phyloP scores from a whole-genome alignment of 2,113 vertebrate species.

The Speoplatyrhinus poulsoni region DNA sequence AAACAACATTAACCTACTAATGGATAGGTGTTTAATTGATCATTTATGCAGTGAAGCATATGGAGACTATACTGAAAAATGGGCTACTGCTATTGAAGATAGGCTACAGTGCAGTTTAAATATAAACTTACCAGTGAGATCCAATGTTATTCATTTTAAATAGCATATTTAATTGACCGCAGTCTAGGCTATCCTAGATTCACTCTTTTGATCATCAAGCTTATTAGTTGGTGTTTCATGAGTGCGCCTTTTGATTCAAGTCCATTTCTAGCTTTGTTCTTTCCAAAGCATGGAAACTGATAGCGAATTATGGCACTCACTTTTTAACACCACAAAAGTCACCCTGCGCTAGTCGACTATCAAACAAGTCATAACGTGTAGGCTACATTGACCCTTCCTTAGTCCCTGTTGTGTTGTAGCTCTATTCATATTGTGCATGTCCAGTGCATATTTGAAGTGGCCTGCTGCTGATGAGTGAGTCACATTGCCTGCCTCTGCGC shows the following conservation, averaged over 20 bases:
- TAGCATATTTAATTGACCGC: no score
- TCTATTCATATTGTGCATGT: slow-evolving; percentile 38
- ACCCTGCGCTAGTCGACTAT: not conserved
- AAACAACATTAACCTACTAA: slow-evolving; percentile 18
- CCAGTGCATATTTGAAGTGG: slow-evolving; percentile 59
- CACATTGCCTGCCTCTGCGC: slow-evolving; percentile 57
- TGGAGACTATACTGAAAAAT: no score
- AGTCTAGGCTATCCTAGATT: no score
- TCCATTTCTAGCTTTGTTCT: slow-evolving; percentile 33
- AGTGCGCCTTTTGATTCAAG: slow-evolving; percentile 20
- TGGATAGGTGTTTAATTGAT: slow-evolving; percentile 24
- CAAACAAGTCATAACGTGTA: slow-evolving; percentile 16
- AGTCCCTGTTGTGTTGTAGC: slow-evolving; percentile 36
- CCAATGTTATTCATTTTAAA: no score
- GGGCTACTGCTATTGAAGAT: no score
- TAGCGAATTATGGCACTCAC: slow-evolving; percentile 30
- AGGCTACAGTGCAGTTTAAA: no score
- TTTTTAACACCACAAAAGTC: slow-evolving; percentile 21
- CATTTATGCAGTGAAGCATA: no score
- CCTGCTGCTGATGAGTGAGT: slow-evolving; percentile 61
- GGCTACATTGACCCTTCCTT: slow-evolving; percentile 36
- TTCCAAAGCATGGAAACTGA: slow-evolving; percentile 1
- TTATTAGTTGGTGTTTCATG: not conserved
- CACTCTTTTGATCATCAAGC: no score
- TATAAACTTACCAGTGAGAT: no score